Evolutionary conservation across 2,888 invertebrate species (phyloP), one percentile per base, ranked within the genome.

Genomic region (Cerastis rubricosa): DNA sequence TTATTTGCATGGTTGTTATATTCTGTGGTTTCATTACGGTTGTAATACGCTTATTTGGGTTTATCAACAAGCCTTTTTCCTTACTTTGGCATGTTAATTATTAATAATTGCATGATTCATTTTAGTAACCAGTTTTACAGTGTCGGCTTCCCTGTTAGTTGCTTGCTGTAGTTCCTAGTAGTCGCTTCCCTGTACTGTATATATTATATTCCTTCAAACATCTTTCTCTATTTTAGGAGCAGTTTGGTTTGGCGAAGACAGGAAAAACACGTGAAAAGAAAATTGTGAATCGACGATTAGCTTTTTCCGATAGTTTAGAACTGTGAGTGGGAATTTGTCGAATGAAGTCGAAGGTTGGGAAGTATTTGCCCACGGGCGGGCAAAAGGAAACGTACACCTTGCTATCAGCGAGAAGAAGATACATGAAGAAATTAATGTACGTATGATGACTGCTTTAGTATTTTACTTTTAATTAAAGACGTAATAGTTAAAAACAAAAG

Each of bases 361-460:
- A 97, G 96, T 97, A 97, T 94, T 97, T 97, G 95, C 97, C 97
- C 91, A 94, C 97, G 92, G 94, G 94, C 90, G 96, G 96, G 92
- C 96, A 95, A 78, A 97, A 97, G 92, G 97, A 97, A 95, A 96
- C 97, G 68, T 97, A 97, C 92, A 97, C 97, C 35, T 95, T 97
- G 90, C 94, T 97, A 86, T 97, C 97, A 76, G 97, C 97, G 76
- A 97, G 97, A 93, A 96, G 97, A 93, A 96, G 97, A 95, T 96
- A 97, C 95, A 97, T 97, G 97, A 97, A 97, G 97, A 97, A 97
- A 93, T 92, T 97, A 94, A 95, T 97, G 97, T 97, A 97, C 96
- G 97, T 97, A 96, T 92, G 81, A 77, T 6, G 66, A 69, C 66
- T 67, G 72, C 69, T 72, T 69, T 67, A 25, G 69, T 80, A 71